phyloP scores from a whole-genome alignment of 2,113 vertebrate genomes.

The Hippocampus barbouri region DNA sequence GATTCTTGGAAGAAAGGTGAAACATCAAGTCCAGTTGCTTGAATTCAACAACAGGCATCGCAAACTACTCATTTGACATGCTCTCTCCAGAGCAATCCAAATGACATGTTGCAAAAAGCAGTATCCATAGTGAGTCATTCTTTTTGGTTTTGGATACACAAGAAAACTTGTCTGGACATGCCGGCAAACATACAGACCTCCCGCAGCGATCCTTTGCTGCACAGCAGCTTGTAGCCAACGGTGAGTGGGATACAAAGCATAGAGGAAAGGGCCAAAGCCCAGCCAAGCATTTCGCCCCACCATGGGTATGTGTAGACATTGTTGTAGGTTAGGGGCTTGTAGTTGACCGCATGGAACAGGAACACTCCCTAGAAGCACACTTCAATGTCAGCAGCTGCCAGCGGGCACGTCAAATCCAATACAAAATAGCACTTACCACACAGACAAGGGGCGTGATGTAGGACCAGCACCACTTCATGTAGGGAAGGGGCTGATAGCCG shows the following conservation, averaged over 20 bases:
- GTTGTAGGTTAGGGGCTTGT: slow-evolving; percentile 90
- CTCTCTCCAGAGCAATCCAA: background rate
- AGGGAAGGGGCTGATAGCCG: slow-evolving; percentile 89
- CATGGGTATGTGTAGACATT: slow-evolving; percentile 87
- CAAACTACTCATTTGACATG: background rate
- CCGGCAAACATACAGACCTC: slow-evolving; percentile 77
- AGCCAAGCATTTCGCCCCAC: slow-evolving; percentile 91
- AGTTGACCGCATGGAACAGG: slow-evolving; percentile 90
- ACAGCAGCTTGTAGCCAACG: slow-evolving; percentile 83
- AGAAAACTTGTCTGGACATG: slow-evolving; percentile 2
- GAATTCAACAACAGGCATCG: background rate
- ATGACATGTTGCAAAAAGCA: background rate
- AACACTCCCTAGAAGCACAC: slow-evolving; percentile 75
- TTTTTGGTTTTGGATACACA: slow-evolving; percentile 1
- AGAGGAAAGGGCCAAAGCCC: slow-evolving; percentile 87
- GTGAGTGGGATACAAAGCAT: slow-evolving; percentile 95
- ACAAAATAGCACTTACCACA: slow-evolving; percentile 71
- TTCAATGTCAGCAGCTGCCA: slow-evolving; percentile 53
- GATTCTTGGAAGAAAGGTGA: background rate
- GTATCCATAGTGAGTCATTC: slow-evolving; percentile 16
- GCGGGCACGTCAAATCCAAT: background rate
- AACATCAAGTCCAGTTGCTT: background rate
- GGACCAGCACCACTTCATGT: slow-evolving; percentile 98
- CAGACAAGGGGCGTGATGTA: slow-evolving; percentile 89
- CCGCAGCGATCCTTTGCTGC: slow-evolving; percentile 86